phyloP scores from a whole-genome alignment of 92 coral and sea anemone species.

The Muricea muricata region DNA sequence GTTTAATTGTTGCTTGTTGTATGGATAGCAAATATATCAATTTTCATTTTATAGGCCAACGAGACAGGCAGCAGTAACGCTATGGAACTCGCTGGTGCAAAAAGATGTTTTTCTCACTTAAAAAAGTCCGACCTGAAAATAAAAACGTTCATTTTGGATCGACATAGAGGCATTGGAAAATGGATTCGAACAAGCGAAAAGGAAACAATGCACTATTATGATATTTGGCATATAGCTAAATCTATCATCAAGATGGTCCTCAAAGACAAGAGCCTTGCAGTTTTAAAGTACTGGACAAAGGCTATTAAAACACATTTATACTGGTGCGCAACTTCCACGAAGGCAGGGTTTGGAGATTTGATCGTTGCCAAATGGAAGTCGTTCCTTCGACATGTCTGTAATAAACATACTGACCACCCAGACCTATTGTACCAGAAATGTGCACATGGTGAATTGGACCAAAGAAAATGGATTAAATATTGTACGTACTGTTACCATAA shows the following conservation, averaged over 20 bases:
- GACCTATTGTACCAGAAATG: neutral
- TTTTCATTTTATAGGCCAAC: conserved; percentile 19
- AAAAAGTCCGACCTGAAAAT: no score
- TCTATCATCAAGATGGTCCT: conserved; percentile 40
- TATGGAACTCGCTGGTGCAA: neutral
- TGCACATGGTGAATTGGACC: neutral
- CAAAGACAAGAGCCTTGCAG: neutral
- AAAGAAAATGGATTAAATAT: neutral
- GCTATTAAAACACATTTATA: neutral
- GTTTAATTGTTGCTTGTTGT: neutral
- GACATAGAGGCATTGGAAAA: conserved; percentile 52
- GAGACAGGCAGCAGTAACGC: conserved; percentile 26
- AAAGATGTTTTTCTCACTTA: no score
- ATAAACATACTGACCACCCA: neutral
- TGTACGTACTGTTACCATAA: neutral
- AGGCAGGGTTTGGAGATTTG: neutral
- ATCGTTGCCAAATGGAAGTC: neutral
- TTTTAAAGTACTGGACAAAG: conserved; percentile 1
- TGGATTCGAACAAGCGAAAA: conserved; percentile 17
- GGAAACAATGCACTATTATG: conserved; percentile 28
- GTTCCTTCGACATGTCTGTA: neutral
- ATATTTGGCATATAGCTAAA: conserved; percentile 50
- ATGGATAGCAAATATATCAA: no score
- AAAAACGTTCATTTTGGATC: neutral
- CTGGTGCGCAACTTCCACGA: neutral